Base-by-base conservation (phyloP, 2,113 vertebrate species). In the Camelus bactrianus region DNA sequence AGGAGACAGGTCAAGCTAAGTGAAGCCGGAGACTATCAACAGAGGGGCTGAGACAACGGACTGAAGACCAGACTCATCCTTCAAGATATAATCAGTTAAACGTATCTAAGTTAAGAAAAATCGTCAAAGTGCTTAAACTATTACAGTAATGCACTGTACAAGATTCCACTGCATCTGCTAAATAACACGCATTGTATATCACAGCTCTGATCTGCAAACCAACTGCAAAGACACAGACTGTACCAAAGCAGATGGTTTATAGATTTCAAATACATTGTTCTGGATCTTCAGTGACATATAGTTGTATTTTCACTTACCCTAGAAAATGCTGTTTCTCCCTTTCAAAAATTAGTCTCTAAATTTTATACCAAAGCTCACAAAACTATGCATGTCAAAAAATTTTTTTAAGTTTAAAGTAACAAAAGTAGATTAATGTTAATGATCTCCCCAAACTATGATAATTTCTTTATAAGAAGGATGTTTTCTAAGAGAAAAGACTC, bases 401-500 rank as follows among this genome's bases (percentile, higher is more conserved):
- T 77, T 24, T 58, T 89, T 96, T 77, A 81, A 42, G 22, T 83
- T 56, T 62, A 91, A 95, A 42, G 30, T 50, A 79, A 77, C 26
- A 75, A 73, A 91, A 96, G 22, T 2, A 76, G 46, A 28, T 24
- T 4, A 75, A 30, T 17, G 60, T 60, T 52, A 85, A 42, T 72
- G 58, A 52, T 89, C 46, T 52, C 20, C 42, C 79, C 76, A 54
- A 85, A 89, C 42, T 50, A 22, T 56, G 6, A 13, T 72, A 28
- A 52, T 35, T 81, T 77, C 24, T 93, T 87, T 26, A 35, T 4
- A 80, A 90, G 79, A 92, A 82, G 15, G 11, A 54, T 87, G 35
- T 75, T 90, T 87, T 58, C 69, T 38, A 72, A 69, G 16, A 83
- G 42, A 56, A 91, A 93, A 89, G 1, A 89, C 80, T 60, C 15